These are phyloP conservation scores for Hiodon alosoides DNA, from an alignment of 2,113 vertebrate genomes.

Conservation along the genomic window DNA sequence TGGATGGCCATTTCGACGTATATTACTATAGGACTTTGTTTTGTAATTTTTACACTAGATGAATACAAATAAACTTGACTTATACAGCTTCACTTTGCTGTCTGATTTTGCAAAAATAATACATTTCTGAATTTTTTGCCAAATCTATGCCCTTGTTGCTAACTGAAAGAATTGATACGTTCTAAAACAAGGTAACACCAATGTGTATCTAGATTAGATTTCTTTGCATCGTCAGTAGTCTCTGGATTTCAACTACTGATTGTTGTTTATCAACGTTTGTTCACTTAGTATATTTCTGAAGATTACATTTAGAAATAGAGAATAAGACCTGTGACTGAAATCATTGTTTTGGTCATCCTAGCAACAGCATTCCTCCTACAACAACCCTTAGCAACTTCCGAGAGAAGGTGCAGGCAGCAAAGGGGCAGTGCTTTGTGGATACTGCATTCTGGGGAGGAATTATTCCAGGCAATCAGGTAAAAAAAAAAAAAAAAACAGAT, in stretches of 20 bases:
- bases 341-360: conserved; percentile 28
- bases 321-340: not conserved
- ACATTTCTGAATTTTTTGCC: not conserved
- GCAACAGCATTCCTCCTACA: conserved; percentile 69
- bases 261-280: too few relatives aligned
- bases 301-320: not conserved
- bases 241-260: too few relatives aligned
- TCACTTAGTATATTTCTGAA: not conserved
- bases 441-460: conserved; percentile 76
- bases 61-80: not conserved
- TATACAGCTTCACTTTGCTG: not conserved
- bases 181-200: too few relatives aligned
- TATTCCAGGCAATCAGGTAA: conserved; percentile 70
- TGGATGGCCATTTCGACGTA: not conserved
- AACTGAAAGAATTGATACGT: not conserved
- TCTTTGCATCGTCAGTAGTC: too few relatives aligned
- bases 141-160: not conserved
- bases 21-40: not conserved
- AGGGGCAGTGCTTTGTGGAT: conserved; percentile 69
- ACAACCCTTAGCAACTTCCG: conserved; percentile 62
- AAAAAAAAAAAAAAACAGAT: not conserved
- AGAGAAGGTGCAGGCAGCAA: conserved; percentile 55
- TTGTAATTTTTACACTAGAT: not conserved
- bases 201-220: too few relatives aligned
- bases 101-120: not conserved